Conservation (phyloP, 2,113 vertebrate genomes). For the Lichenostomus cassidix region DNA sequence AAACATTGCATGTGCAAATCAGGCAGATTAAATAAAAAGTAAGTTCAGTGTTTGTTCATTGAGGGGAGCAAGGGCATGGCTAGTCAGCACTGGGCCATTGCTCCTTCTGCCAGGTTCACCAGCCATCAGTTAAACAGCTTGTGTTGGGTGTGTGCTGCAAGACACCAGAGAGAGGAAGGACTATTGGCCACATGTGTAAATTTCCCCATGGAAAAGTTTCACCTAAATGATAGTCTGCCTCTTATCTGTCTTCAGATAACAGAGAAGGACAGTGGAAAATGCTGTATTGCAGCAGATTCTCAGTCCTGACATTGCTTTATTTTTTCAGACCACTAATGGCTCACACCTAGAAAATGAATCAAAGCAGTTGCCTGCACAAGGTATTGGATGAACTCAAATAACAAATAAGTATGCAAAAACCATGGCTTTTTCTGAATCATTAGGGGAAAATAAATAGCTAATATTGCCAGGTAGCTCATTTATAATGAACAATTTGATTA, state of each 20-base stretch:
- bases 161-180: background rate
- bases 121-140: background rate
- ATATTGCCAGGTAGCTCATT: constrained; percentile 26
- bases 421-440: background rate
- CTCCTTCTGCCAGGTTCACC: background rate
- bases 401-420: background rate
- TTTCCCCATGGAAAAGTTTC: background rate
- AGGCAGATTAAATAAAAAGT: background rate
- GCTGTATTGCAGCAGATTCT: background rate
- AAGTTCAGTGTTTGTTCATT: background rate
- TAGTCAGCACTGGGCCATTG: background rate
- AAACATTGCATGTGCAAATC: background rate
- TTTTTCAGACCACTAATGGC: background rate
- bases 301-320: background rate
- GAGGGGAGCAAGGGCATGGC: background rate
- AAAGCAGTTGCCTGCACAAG: background rate
- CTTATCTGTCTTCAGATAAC: background rate
- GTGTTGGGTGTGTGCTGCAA: background rate
- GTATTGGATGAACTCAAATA: background rate
- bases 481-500: constrained; percentile 28
- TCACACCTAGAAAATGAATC: background rate
- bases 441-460: background rate
- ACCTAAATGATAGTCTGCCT: background rate
- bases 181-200: background rate
- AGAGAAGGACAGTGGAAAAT: background rate